phyloP scores from a whole-genome alignment of 2,888 invertebrate genomes.

The Stegophylla sp. region DNA sequence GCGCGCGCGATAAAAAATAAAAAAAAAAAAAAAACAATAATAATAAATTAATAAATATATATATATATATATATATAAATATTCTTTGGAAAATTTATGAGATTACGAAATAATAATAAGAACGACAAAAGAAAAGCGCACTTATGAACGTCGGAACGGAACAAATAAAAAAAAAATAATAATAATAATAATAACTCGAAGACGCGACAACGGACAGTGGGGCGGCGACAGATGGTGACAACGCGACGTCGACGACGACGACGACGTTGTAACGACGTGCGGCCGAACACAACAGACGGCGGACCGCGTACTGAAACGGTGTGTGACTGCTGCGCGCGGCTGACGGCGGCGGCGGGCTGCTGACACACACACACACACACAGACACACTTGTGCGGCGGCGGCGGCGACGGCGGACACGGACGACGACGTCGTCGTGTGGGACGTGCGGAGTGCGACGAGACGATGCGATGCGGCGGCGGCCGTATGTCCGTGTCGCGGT shows the following conservation, averaged over 20 bases:
- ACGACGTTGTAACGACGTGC: slow-evolving; percentile 17
- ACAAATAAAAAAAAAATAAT: background rate
- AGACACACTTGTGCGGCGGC: background rate
- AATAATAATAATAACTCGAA: too few species aligned
- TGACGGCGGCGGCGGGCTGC: slow-evolving; percentile 20
- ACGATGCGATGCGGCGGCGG: slow-evolving; percentile 19
- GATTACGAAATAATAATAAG: background rate
- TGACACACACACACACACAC: slow-evolving; percentile 21
- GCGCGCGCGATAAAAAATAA: too few species aligned
- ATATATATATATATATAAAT: too few species aligned
- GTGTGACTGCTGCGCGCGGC: slow-evolving; percentile 55
- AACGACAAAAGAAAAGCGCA: background rate
- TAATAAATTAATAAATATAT: background rate
- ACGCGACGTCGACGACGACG: background rate
- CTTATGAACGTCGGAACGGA: background rate
- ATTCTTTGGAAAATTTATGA: too few species aligned
- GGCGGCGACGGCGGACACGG: slow-evolving; percentile 5
- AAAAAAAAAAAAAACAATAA: too few species aligned
- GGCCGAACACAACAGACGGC: slow-evolving; percentile 56
- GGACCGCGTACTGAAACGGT: slow-evolving; percentile 57
- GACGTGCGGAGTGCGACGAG: slow-evolving; percentile 6
- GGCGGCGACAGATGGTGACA: background rate
- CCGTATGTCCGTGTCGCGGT: slow-evolving; percentile 9
- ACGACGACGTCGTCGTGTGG: slow-evolving; percentile 23
- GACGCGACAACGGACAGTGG: background rate